phyloP scores from a whole-genome alignment of 1,140 invertebrate genomes.

The Acyrthosiphon pisum region DNA sequence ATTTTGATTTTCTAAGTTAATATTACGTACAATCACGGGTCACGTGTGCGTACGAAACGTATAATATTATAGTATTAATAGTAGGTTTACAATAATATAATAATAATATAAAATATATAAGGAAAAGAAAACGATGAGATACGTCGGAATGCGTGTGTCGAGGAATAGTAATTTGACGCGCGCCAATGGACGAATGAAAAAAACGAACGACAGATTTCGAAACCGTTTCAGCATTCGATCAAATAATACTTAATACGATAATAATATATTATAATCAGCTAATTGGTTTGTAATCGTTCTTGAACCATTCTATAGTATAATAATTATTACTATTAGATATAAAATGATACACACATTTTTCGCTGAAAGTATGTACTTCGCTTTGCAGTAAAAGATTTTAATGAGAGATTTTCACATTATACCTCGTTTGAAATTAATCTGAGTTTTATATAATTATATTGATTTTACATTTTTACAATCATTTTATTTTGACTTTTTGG shows the following conservation, averaged over 20 bases:
- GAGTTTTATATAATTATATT: not conserved
- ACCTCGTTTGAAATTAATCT: not conserved
- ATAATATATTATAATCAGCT: not conserved
- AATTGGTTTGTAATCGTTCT: not conserved
- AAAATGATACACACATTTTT: not conserved
- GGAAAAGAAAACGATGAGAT: constrained; percentile 7
- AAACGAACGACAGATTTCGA: not conserved
- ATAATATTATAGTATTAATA: not conserved
- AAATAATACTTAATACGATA: not conserved
- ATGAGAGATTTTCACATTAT: not conserved
- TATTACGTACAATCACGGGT: not conserved
- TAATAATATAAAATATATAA: not conserved
- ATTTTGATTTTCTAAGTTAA: constrained; percentile 35
- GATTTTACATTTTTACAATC: not conserved
- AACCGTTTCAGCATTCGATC: not conserved
- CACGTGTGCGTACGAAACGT: not conserved
- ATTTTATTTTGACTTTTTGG: not conserved
- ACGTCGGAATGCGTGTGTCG: not conserved
- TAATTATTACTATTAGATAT: too few relatives aligned
- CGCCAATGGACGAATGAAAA: not conserved
- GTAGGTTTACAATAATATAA: not conserved
- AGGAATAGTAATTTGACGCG: not conserved
- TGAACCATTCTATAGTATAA: not conserved
- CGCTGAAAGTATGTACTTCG: not conserved
- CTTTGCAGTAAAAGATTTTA: not conserved